These are phyloP conservation scores for Dascyllus trimaculatus DNA, from an alignment of 2,113 vertebrate species.

Conservation along the genomic window DNA sequence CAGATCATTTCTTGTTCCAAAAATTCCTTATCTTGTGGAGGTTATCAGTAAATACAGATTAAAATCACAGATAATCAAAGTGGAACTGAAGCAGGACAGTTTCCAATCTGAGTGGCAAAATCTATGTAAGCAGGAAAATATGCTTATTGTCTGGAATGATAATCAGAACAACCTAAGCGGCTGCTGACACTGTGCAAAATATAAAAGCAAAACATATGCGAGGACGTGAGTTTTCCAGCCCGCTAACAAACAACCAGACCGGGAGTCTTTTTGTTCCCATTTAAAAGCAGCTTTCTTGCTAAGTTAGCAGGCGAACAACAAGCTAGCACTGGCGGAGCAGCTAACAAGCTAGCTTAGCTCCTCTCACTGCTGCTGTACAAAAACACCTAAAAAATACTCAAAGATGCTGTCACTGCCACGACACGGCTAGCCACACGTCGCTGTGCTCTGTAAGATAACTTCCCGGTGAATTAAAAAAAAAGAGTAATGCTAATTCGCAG, in stretches of 20 bases:
- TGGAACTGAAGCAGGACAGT: neutral
- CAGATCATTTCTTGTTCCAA: too few species aligned
- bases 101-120: neutral
- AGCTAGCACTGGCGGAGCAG: conserved; percentile 49
- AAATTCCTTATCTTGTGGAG: too few species aligned
- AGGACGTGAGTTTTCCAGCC: neutral
- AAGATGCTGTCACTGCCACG: neutral
- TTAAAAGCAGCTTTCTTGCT: conserved; percentile 9
- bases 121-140: conserved; percentile 16
- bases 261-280: conserved; percentile 18
- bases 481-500: neutral
- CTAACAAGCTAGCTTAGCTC: conserved; percentile 57
- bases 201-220: neutral
- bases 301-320: conserved; percentile 34
- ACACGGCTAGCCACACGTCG: neutral
- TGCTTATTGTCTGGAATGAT: neutral
- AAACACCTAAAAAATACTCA: neutral
- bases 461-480: neutral
- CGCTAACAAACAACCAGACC: neutral
- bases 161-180: neutral
- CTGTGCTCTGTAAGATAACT: neutral
- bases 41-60: too few species aligned
- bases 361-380: conserved; percentile 2
- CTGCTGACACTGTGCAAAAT: neutral
- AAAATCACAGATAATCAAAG: neutral